Base-by-base conservation (phyloP, 2,797 vertebrate species). In the Momotus momota region DNA sequence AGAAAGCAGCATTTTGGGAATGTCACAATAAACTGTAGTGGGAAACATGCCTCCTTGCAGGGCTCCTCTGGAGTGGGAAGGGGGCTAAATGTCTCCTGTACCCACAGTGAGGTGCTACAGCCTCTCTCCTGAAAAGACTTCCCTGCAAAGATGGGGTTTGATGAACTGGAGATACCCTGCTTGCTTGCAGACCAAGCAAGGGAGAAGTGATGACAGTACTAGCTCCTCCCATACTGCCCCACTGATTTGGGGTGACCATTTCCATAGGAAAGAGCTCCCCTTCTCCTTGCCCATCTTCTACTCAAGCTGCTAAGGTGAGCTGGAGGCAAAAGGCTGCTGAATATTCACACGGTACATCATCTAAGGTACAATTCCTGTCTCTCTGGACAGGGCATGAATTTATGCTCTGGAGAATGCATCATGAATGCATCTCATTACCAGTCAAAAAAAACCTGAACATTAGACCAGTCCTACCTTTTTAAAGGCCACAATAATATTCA, bases 21-120 rank as follows among this genome's bases (percentile, higher is more conserved):
- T 5, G 8, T 33, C 2, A 14, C 0, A 0, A 0, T 26, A 52
- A 49, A 4, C n/a, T 65, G 26, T 7, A 78, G 19, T 1, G 1
- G 31, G 49, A 35, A 81, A 67, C 0, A 0, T 0, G 0, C 13
- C 31, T 81, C 51, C 54, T 71, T 40, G 9, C 12, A 43, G 69
- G 25, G 15, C 3, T 71, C 9, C 51, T 26, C 1, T 0, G 9
- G 16, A 14, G 25, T 0, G 0, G 38, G 22, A 72, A n/a, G 1
- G 4, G 6, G 12, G 15, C 2, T 75, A 31, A 79, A 40, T 17
- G 14, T n/a, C 84, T 91, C 77, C 64, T 64, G 8, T 2, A 46
- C 19, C 31, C 22, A 12, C 1, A 1, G 5, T 19, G 58, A 84
- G 25, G 25, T 66, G n/a, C 48, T 72, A 29, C 17, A 86, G 35